Conservation (phyloP, 1,140 invertebrate species). For the Papilio polyxenes region DNA sequence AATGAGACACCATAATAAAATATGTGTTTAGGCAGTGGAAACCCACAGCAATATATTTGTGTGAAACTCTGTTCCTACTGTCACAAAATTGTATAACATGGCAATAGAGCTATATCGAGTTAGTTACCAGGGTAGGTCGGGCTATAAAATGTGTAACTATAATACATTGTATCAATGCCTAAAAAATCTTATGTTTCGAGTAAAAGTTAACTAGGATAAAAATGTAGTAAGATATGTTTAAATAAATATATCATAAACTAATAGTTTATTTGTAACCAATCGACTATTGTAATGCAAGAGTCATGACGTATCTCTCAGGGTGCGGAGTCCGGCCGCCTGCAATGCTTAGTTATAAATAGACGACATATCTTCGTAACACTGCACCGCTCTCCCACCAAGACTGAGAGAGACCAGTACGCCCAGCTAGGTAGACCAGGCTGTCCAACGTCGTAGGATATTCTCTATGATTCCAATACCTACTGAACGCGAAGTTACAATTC, state of each 20-base stretch:
- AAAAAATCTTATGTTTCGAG: too few relatives aligned
- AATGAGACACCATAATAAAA: too few relatives aligned
- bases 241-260: background rate
- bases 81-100: too few relatives aligned
- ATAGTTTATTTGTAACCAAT: background rate
- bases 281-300: background rate
- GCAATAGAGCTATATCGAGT: too few relatives aligned
- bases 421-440: background rate
- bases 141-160: too few relatives aligned
- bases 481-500: background rate
- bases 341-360: constrained; percentile 76
- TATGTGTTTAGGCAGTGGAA: too few relatives aligned
- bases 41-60: too few relatives aligned
- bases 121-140: too few relatives aligned
- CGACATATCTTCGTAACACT: constrained; percentile 72
- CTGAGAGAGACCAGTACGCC: constrained; percentile 63
- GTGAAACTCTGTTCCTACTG: too few relatives aligned
- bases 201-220: too few relatives aligned
- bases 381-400: constrained; percentile 75
- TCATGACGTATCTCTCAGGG: constrained; percentile 19
- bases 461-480: background rate
- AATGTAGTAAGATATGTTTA: background rate
- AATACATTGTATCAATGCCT: too few relatives aligned
- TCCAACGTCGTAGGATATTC: background rate
- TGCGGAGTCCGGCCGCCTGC: constrained; percentile 61